phyloP scores from a whole-genome alignment of 2,113 vertebrate species.

The Calidris pygmaea region DNA sequence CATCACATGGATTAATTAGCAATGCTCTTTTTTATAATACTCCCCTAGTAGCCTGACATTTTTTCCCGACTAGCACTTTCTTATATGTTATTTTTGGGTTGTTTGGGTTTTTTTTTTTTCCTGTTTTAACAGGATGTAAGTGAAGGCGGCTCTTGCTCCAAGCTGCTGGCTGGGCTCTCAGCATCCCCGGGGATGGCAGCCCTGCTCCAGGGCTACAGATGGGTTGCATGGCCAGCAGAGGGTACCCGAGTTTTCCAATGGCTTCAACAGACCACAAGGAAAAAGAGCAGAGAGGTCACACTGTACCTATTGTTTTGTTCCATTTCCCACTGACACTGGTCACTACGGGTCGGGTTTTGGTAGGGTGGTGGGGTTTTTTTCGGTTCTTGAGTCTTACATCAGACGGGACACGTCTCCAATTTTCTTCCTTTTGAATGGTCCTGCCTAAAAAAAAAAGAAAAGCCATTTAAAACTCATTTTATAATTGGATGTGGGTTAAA shows the following conservation, averaged over 20 bases:
- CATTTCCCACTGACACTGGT: background rate
- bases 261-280: background rate
- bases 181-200: background rate
- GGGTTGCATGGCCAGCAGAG: slow-evolving; percentile 72
- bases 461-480: background rate
- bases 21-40: background rate
- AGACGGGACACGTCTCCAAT: background rate
- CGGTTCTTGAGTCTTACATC: background rate
- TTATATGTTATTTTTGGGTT: background rate
- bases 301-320: background rate
- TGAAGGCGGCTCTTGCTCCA: background rate
- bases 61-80: background rate
- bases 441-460: background rate
- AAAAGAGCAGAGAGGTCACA: background rate
- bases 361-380: background rate
- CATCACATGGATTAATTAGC: background rate
- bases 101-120: background rate
- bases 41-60: background rate
- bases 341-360: background rate
- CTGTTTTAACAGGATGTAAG: background rate
- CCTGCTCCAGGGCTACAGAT: background rate
- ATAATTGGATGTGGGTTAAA: background rate
- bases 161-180: background rate
- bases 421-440: background rate
- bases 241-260: slow-evolving; percentile 72